Evolutionary conservation across 2,888 invertebrate genomes (phyloP), one percentile per base, ranked within the genome.

Genomic region (Blastobasis lacticolella): DNA sequence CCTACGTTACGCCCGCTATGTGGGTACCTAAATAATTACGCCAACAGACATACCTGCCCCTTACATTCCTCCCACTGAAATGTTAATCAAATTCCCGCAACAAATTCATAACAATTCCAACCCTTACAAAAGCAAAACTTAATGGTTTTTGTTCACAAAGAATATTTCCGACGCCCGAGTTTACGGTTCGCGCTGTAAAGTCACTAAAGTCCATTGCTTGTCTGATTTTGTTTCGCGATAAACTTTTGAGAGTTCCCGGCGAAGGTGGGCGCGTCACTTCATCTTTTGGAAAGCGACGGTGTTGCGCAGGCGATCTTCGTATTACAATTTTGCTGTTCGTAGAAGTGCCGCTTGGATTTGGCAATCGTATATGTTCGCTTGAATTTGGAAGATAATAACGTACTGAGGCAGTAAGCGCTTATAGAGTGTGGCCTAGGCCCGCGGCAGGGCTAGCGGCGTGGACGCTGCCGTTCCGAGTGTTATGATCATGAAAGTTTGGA

Each of bases 401-500:
- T 38, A 51, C 41, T 51, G 51, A 44, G 38, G 50, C 44, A 38
- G 45, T 45, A 45, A 45, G 37, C 37, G 45, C 45, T 37, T 37
- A 10, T 47, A n/a, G 47, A 10, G 38, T 47, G 58, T 51, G 56
- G 58, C 56, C 52, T 57, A 61, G 51, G 53, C 51, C 57, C 53
- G 59, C 59, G 56, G 40, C 52, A 54, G 43, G 50, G 49, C 40
- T 53, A 51, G 53, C 46, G 51, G 48, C 53, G 51, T 41, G 37
- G 48, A 43, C 61, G 59, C 56, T 59, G 58, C 57, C n/a, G 6
- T 59, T 66, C 66, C 66, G 68, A 64, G 69, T 78, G 77, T 78
- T 81, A 74, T 81, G 78, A 81, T 82, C 78, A 80, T 71, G 71
- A 76, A 83, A 82, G 82, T 84, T 84, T 76, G 78, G 75, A 72